Conservation (phyloP, 2,888 invertebrate species). For the Abrostola triplasia region DNA sequence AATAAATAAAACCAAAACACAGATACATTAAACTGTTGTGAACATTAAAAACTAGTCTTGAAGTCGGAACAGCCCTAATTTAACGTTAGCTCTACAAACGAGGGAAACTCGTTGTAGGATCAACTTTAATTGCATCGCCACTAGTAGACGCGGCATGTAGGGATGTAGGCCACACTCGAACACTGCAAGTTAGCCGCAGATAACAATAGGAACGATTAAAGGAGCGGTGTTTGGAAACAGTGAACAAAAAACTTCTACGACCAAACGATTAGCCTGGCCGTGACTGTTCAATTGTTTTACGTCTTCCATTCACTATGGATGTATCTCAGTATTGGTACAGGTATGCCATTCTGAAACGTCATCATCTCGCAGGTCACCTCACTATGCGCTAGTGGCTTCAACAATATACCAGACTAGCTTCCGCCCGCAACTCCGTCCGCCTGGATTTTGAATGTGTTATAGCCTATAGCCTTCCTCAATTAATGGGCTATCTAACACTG, state of each 20-base stretch:
- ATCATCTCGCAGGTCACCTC: no score
- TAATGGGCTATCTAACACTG: no score
- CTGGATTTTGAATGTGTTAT: no score
- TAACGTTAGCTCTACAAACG: conserved; percentile 6
- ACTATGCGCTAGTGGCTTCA: no score
- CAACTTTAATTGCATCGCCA: conserved; percentile 42
- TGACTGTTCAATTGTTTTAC: not conserved
- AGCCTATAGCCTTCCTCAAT: no score
- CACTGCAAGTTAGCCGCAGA: conserved; percentile 17
- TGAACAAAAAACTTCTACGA: not conserved
- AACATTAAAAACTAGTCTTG: not conserved
- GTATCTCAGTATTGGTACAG: no score
- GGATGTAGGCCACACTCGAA: conserved; percentile 22
- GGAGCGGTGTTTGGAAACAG: conserved; percentile 12
- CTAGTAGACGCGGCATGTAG: conserved; percentile 1
- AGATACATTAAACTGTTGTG: not conserved
- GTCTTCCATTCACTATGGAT: no score
- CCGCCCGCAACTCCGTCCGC: no score
- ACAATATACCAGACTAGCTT: no score
- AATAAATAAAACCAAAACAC: no score
- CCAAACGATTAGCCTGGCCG: not conserved
- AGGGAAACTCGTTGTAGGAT: conserved; percentile 23
- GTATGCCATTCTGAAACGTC: no score
- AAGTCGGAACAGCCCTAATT: conserved; percentile 2
- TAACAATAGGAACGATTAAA: conserved; percentile 30